These are phyloP conservation scores for Diploscapter pachys DNA, from an alignment of 1,140 invertebrate genomes.

Conservation along the genomic window DNA sequence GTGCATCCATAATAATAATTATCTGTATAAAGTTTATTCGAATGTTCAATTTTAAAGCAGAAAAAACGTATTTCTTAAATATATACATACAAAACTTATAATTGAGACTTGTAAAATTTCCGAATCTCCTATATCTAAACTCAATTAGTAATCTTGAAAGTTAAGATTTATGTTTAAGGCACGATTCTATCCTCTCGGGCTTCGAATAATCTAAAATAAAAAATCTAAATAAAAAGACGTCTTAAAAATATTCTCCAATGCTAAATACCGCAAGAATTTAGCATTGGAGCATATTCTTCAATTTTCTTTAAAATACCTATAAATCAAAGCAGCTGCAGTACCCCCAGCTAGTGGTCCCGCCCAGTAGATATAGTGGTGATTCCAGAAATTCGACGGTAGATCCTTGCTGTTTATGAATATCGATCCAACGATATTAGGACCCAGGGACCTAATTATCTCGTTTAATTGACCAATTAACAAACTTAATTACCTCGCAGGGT, in stretches of 20 bases:
- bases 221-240: not conserved
- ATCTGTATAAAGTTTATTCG: too few relatives aligned
- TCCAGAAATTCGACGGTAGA: conserved; percentile 2
- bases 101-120: too few relatives aligned
- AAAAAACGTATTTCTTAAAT: too few relatives aligned
- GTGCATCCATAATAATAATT: too few relatives aligned
- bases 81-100: too few relatives aligned
- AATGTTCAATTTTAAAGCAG: too few relatives aligned
- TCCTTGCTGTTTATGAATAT: conserved; percentile 16
- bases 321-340: conserved; percentile 43
- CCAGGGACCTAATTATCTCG: conserved; percentile 51
- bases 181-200: not conserved
- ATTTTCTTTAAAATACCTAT: not conserved
- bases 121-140: too few relatives aligned
- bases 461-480: too few relatives aligned
- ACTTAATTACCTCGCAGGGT: conserved; percentile 55
- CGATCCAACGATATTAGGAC: conserved; percentile 57
- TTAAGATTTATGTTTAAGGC: too few relatives aligned
- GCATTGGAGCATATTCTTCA: not conserved
- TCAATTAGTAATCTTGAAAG: too few relatives aligned
- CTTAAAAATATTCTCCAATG: not conserved
- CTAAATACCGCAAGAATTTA: too few relatives aligned
- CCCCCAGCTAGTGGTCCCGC: conserved; percentile 57
- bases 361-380: conserved; percentile 60
- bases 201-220: conserved; percentile 11